A percentile compares a stretch with the other conserved stretches of the same genome.
Conservation (phyloP, 2,888 invertebrate species). For the Drosophila pseudotakahashii region DNA sequence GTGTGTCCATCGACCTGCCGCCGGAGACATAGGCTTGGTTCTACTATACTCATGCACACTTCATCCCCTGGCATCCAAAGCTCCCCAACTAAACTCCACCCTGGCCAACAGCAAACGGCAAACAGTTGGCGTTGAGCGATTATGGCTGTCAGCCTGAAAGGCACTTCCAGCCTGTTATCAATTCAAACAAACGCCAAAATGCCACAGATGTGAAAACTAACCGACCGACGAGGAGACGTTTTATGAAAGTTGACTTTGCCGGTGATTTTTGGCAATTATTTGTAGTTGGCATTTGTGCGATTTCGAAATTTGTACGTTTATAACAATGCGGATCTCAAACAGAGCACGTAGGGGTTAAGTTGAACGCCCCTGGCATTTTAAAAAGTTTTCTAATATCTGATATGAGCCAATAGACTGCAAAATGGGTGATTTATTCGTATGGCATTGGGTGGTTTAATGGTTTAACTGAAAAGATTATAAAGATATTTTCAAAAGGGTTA, state of each 20-base stretch:
- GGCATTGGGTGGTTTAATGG: background rate
- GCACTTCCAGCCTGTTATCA: constrained; percentile 65
- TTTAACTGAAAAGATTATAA: background rate
- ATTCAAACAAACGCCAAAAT: constrained; percentile 55
- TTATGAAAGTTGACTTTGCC: constrained; percentile 63
- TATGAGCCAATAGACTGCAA: constrained; percentile 3
- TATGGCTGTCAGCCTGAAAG: constrained; percentile 68
- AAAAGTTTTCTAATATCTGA: constrained; percentile 62
- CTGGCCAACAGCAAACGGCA: background rate
- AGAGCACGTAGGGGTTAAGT: constrained; percentile 53
- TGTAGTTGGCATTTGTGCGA: constrained; percentile 54
- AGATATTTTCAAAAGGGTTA: too few relatives aligned
- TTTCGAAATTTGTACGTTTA: constrained; percentile 63
- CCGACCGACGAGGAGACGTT: constrained; percentile 23
- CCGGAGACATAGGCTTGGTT: constrained; percentile 47
- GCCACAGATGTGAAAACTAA: constrained; percentile 33
- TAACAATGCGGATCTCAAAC: constrained; percentile 55
- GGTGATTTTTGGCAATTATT: constrained; percentile 61
- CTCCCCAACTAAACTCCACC: constrained; percentile 10
- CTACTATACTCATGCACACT: background rate
- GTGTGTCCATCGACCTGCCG: constrained; percentile 65
- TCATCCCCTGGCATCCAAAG: constrained; percentile 42
- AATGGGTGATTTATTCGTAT: background rate
- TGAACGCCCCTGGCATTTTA: constrained; percentile 55
- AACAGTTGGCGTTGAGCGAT: constrained; percentile 59